Conservation (phyloP, 2,888 invertebrate species). For the Pharmacophagus antenor region DNA sequence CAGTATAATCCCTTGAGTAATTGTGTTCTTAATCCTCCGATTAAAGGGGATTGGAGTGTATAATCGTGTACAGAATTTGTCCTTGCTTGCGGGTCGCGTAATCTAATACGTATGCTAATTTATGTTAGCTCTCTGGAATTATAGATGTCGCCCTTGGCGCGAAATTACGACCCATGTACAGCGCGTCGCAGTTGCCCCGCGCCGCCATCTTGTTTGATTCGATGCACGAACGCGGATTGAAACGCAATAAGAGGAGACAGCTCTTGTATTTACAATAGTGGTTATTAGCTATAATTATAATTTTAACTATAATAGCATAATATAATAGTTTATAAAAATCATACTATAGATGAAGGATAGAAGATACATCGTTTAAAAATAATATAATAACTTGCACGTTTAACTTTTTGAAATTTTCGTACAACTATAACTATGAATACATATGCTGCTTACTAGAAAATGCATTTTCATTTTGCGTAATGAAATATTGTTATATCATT, state of each 20-base stretch:
- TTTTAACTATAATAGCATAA: background rate
- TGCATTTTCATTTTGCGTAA: no score
- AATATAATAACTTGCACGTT: no score
- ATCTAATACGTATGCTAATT: constrained; percentile 80
- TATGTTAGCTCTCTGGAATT: constrained; percentile 72
- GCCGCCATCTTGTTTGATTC: constrained; percentile 73
- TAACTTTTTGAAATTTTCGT: no score
- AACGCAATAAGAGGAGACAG: constrained; percentile 41
- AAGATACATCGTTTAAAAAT: no score
- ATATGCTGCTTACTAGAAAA: no score
- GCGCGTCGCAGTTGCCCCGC: constrained; percentile 42
- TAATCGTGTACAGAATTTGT: constrained; percentile 64
- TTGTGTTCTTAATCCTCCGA: constrained; percentile 45
- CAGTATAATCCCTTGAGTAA: constrained; percentile 35
- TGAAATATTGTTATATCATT: no score
- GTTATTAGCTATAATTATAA: background rate
- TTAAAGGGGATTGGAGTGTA: constrained; percentile 47
- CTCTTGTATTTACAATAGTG: constrained; percentile 4
- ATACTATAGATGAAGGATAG: no score
- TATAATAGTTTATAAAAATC: no score
- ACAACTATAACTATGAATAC: no score
- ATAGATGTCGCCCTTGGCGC: constrained; percentile 73
- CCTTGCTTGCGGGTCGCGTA: constrained; percentile 49
- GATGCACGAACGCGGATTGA: constrained; percentile 51
- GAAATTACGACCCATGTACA: constrained; percentile 59